phyloP scores from a whole-genome alignment of 2,888 invertebrate species.

The Argyresthia goedartella region DNA sequence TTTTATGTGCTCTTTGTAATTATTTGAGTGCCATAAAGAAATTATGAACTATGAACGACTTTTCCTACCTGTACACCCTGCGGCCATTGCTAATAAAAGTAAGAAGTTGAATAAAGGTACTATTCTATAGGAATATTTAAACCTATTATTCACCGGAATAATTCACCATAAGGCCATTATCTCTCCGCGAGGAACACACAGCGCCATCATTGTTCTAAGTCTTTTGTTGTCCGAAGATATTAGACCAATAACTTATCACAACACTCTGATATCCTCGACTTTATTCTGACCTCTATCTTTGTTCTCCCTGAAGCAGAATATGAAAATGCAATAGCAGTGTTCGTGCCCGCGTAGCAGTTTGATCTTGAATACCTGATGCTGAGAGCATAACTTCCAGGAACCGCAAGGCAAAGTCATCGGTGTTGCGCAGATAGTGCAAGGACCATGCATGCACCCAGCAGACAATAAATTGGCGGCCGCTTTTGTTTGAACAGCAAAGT shows the following conservation, averaged over 20 bases:
- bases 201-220: conserved; percentile 26
- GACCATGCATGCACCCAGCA: neutral
- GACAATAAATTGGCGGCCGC: neutral
- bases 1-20: too few species aligned
- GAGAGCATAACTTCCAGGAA: neutral
- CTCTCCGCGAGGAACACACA: neutral
- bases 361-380: neutral
- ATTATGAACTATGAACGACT: too few species aligned
- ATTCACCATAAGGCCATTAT: too few species aligned
- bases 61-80: too few species aligned
- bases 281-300: neutral
- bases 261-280: neutral
- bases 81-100: too few species aligned
- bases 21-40: too few species aligned
- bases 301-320: neutral
- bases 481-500: neutral
- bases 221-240: conserved; percentile 44
- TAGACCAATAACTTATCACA: conserved; percentile 47
- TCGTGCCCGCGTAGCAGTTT: neutral
- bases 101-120: too few species aligned
- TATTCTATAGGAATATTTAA: too few species aligned
- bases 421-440: neutral
- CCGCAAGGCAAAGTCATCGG: neutral
- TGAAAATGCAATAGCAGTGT: neutral
- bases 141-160: too few species aligned